A percentile compares a stretch with the other conserved stretches of the same genome.
Evolutionary conservation across 2,113 vertebrate species (phyloP).

Genomic region (Chlorocebus sabaeus): DNA sequence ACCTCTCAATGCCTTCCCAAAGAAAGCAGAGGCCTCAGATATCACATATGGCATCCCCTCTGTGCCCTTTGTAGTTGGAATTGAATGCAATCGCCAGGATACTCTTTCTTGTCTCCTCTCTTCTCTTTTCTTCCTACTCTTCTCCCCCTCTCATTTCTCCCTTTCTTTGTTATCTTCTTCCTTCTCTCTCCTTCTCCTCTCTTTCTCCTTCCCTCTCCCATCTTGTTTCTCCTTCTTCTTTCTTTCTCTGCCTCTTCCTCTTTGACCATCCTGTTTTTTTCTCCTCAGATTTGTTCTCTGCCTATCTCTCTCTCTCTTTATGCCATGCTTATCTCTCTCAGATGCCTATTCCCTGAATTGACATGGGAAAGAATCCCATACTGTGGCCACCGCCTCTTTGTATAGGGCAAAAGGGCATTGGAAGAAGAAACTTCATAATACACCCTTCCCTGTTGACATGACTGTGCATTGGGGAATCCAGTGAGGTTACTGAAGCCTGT

Average conservation of each 20-base stretch:
- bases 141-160: neutral
- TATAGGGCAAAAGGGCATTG: neutral
- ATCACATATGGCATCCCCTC: accelerated
- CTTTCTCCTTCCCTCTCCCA: neutral
- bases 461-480: neutral
- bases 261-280: neutral
- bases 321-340: neutral
- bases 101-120: too few species aligned
- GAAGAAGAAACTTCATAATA: neutral
- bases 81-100: too few species aligned
- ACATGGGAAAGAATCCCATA: neutral
- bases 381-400: too few species aligned
- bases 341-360: neutral
- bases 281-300: neutral
- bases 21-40: too few species aligned
- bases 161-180: neutral
- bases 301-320: neutral
- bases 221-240: neutral
- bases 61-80: neutral
- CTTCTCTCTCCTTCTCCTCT: neutral
- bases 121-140: too few species aligned
- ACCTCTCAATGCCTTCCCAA: neutral
- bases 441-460: accelerated
- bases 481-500: neutral
- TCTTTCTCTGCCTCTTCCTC: too few species aligned